Percentiles rank a stretch among this genome's conserved stretches.
Conservation (phyloP, 2,888 invertebrate genomes). For the Drosophila sordidula region DNA sequence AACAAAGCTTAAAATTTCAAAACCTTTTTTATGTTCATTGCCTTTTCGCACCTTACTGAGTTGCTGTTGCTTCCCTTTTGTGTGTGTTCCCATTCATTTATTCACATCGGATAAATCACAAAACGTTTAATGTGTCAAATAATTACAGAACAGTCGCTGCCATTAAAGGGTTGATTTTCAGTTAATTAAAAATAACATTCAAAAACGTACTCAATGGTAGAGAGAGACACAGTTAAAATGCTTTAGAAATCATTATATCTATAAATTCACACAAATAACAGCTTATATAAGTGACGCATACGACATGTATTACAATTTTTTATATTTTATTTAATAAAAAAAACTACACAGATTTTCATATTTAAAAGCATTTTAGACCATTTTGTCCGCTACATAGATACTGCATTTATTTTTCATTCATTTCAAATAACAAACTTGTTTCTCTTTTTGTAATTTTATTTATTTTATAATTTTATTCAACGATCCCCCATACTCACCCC, state of each 20-base stretch:
- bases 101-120: slow-evolving; percentile 66
- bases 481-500: no score
- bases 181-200: slow-evolving; percentile 71
- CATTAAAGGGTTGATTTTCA: slow-evolving; percentile 61
- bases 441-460: no score
- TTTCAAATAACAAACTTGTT: no score
- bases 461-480: no score
- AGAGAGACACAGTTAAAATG: neutral
- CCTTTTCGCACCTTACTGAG: slow-evolving; percentile 17
- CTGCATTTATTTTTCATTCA: neutral
- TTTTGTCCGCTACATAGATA: neutral
- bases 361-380: neutral
- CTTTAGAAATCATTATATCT: neutral
- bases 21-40: slow-evolving; percentile 42
- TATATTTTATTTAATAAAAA: neutral
- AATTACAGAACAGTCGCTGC: slow-evolving; percentile 33
- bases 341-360: neutral
- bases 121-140: slow-evolving; percentile 75
- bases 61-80: slow-evolving; percentile 2
- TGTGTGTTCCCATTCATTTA: slow-evolving; percentile 47
- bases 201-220: slow-evolving; percentile 22
- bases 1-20: slow-evolving; percentile 38
- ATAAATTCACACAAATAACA: neutral
- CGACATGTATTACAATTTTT: neutral
- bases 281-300: slow-evolving; percentile 15